These are phyloP conservation scores for Yponomeuta evonymella DNA, from an alignment of 2,888 invertebrate species.

Conservation along the genomic window DNA sequence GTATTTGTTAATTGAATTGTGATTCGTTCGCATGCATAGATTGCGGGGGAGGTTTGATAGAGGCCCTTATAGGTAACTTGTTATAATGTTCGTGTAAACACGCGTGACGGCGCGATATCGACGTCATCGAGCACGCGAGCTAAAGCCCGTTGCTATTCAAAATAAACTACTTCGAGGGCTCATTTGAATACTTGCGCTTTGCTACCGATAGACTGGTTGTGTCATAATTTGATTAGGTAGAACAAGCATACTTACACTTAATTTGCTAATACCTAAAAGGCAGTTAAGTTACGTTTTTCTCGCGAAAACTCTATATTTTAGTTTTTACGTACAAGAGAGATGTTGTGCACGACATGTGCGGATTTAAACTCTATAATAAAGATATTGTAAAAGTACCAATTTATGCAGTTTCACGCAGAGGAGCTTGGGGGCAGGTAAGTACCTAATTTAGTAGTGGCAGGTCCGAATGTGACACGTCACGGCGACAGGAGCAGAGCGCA, in stretches of 20 bases:
- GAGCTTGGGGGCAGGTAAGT: neutral
- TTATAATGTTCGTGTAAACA: slow-evolving; percentile 61
- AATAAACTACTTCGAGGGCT: neutral
- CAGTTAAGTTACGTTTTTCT: no score
- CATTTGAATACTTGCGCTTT: neutral
- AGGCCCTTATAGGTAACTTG: slow-evolving; percentile 51
- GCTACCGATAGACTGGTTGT: no score
- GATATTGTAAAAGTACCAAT: neutral
- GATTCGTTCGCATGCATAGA: slow-evolving; percentile 18
- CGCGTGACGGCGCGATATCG: slow-evolving; percentile 66
- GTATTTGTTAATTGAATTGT: neutral
- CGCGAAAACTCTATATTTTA: no score
- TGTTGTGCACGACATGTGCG: neutral
- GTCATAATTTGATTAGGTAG: no score
- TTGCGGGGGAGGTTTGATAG: slow-evolving; percentile 53
- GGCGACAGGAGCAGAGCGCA: slow-evolving; percentile 12
- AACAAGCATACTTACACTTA: no score
- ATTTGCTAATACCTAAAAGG: no score
- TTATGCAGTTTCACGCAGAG: neutral
- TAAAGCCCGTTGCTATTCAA: slow-evolving; percentile 5
- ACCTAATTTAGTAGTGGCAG: neutral
- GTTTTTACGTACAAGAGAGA: no score
- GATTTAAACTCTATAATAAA: neutral
- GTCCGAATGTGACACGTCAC: slow-evolving; percentile 18
- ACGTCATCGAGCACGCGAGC: slow-evolving; percentile 67